phyloP scores from a whole-genome alignment of 2,113 vertebrate genomes.

The Poeciliopsis retropinna region DNA sequence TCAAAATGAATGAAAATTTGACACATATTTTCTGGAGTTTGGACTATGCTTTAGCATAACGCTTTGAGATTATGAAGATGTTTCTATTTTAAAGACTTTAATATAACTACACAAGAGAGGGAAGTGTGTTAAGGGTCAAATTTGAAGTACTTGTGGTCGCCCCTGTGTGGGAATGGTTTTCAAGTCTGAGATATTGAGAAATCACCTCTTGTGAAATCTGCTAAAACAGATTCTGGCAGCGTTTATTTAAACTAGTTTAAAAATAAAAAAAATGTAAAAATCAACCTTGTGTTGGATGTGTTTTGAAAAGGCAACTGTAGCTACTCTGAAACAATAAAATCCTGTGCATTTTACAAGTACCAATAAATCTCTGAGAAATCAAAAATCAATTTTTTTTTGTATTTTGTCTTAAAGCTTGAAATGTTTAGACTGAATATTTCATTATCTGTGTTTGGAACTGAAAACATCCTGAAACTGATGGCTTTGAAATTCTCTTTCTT shows the following conservation, averaged over 20 bases:
- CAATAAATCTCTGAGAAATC: slow-evolving; percentile 51
- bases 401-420: slow-evolving; percentile 8
- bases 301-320: slow-evolving; percentile 55
- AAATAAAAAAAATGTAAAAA: slow-evolving; percentile 45
- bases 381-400: slow-evolving; percentile 27
- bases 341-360: slow-evolving; percentile 38
- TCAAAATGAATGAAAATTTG: no score
- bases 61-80: neutral
- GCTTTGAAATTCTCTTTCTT: slow-evolving; percentile 26
- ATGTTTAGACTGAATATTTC: slow-evolving; percentile 13
- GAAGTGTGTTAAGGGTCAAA: neutral
- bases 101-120: neutral
- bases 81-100: neutral
- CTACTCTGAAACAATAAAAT: slow-evolving; percentile 35
- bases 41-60: neutral
- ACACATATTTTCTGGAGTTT: no score
- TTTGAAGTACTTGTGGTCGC: neutral
- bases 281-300: slow-evolving; percentile 33
- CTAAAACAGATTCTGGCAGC: slow-evolving; percentile 18
- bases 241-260: slow-evolving; percentile 43
- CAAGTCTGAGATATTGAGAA: slow-evolving; percentile 50
- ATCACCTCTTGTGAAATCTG: slow-evolving; percentile 27
- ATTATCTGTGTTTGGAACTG: neutral
- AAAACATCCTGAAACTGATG: neutral
- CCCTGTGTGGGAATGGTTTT: neutral